Evolutionary conservation across 2,113 vertebrate species (phyloP).

Genomic region (Zootoca vivipara): DNA sequence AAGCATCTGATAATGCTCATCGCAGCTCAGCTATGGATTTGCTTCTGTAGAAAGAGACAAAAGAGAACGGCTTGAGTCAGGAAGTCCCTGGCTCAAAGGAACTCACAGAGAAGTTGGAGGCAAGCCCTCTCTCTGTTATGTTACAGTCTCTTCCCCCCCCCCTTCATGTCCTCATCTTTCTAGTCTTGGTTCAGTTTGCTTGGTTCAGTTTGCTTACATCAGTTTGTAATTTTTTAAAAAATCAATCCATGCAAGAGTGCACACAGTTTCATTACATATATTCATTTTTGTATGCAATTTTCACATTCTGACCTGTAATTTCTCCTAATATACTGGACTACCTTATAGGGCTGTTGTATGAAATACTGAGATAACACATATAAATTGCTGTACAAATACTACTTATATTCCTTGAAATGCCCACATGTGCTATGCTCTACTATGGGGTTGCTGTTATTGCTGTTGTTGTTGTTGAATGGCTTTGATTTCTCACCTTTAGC

Average conservation of each 20-base stretch:
- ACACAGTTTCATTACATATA: no score
- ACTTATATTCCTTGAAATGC: neutral
- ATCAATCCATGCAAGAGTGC: no score
- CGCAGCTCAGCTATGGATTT: neutral
- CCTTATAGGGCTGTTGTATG: no score
- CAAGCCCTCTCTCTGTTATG: neutral
- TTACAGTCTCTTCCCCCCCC: no score
- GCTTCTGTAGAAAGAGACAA: neutral
- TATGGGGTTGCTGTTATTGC: no score
- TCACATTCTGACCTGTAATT: no score
- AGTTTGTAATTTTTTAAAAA: no score
- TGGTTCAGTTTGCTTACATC: no score
- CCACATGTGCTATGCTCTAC: neutral
- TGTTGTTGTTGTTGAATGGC: neutral
- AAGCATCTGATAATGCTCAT: neutral
- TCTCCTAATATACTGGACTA: neutral
- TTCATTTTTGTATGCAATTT: no score
- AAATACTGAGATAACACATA: neutral
- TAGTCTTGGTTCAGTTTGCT: no score
- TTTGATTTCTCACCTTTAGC: conserved; percentile 67
- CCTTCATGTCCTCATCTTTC: no score
- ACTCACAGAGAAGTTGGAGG: neutral
- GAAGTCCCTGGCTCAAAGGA: neutral
- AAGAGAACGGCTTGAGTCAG: neutral
- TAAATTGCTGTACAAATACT: neutral